These are phyloP conservation scores for Crocallis elinguaria DNA, from an alignment of 2,888 invertebrate genomes.

Conservation along the genomic window DNA sequence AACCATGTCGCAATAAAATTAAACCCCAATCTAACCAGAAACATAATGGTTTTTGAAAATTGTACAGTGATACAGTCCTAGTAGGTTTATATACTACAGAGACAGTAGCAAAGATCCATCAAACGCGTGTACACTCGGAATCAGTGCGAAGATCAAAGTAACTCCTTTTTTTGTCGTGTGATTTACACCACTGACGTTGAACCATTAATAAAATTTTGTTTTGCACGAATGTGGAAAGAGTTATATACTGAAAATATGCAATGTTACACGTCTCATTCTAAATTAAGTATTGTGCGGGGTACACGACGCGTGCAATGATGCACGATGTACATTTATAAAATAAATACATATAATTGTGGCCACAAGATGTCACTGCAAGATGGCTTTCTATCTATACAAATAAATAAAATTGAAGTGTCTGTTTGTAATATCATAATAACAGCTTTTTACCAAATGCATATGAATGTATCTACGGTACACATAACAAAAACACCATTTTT, in stretches of 20 bases:
- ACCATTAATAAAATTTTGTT: constrained; percentile 40
- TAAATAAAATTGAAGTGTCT: too few species aligned
- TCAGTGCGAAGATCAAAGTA: constrained; percentile 34
- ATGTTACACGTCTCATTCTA: constrained; percentile 24
- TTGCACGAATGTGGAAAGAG: constrained; percentile 37
- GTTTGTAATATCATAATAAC: too few species aligned
- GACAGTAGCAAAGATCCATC: constrained; percentile 20
- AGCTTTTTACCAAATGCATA: too few species aligned
- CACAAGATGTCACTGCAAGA: too few species aligned
- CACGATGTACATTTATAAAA: neutral
- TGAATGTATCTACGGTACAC: too few species aligned
- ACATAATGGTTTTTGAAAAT: neutral
- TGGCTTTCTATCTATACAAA: too few species aligned
- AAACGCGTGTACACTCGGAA: constrained; percentile 15
- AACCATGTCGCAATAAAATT: constrained; percentile 6
- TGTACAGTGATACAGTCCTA: constrained; percentile 3
- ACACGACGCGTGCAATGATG: too few species aligned
- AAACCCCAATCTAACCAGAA: neutral
- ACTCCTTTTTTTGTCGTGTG: constrained; percentile 29
- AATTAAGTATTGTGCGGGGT: constrained; percentile 16
- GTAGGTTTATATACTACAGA: neutral
- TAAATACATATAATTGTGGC: too few species aligned
- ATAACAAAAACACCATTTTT: too few species aligned
- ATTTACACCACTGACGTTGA: constrained; percentile 37
- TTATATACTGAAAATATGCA: constrained; percentile 32